Percentiles rank a stretch among this genome's conserved stretches.
These are phyloP conservation scores for Leptinotarsa defecta DNA, from an alignment of 1,140 invertebrate genomes.

Conservation along the genomic window DNA sequence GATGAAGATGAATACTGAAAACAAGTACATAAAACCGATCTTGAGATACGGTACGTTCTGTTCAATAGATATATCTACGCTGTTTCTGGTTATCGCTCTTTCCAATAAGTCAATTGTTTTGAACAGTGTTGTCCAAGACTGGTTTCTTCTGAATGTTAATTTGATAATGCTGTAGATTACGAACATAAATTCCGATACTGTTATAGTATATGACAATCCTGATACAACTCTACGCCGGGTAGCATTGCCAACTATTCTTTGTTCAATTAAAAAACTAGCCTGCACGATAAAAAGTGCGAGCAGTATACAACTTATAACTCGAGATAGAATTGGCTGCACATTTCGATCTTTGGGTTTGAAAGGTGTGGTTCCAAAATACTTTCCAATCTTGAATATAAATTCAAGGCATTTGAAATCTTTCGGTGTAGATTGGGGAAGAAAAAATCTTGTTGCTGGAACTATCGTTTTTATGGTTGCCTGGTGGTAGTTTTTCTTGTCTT, in stretches of 20 bases:
- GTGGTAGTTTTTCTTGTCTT: too few species aligned
- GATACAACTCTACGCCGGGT: neutral
- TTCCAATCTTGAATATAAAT: neutral
- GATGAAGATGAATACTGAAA: neutral
- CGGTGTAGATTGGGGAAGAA: too few species aligned
- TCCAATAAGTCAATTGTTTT: neutral
- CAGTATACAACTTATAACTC: neutral
- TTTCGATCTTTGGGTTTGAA: neutral
- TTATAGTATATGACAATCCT: neutral
- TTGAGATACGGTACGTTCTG: neutral
- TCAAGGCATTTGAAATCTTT: neutral
- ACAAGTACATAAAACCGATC: neutral
- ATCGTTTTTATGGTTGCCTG: too few species aligned
- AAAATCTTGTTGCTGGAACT: too few species aligned
- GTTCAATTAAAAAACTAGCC: neutral
- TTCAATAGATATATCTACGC: neutral
- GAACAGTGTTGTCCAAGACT: neutral
- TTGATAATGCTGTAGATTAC: neutral
- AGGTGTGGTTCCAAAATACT: slow-evolving; percentile 6
- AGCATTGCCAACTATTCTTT: neutral
- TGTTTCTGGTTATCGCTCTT: neutral
- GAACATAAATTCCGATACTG: neutral
- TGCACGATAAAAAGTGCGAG: neutral
- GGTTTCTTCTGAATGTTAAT: neutral
- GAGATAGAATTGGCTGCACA: neutral